Evolutionary conservation across 2,113 vertebrate species (phyloP).

Genomic region (Amphiprion ocellaris): DNA sequence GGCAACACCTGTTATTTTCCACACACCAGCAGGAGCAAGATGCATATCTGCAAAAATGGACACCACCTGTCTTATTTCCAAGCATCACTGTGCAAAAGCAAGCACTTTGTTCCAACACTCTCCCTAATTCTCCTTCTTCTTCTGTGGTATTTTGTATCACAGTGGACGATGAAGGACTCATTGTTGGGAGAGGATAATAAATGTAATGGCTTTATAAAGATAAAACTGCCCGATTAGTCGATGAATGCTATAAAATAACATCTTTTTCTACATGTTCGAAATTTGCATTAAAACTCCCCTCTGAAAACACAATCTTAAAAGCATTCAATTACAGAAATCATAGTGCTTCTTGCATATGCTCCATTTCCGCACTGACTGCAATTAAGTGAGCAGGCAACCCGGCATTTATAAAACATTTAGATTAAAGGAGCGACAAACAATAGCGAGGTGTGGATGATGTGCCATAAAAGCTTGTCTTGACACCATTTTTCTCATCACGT

Average conservation of each 20-base stretch:
- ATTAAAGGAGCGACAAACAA: background rate
- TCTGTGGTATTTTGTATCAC: conserved; percentile 1
- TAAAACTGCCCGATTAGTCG: too few species aligned
- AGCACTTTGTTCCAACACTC: background rate
- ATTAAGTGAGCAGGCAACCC: background rate
- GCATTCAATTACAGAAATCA: conserved; percentile 4
- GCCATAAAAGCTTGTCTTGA: background rate
- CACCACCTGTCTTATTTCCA: background rate
- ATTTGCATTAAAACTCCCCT: background rate
- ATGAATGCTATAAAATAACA: too few species aligned
- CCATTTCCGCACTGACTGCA: background rate
- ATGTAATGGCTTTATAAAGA: too few species aligned
- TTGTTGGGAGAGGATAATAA: background rate
- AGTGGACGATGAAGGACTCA: background rate
- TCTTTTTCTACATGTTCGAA: background rate
- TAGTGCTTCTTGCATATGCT: background rate
- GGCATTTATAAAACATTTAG: background rate
- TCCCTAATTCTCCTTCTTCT: too few species aligned
- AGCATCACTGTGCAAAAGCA: background rate
- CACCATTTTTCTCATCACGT: conserved; percentile 1
- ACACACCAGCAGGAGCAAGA: background rate
- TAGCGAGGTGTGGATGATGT: background rate
- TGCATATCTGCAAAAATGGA: background rate
- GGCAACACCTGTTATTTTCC: background rate
- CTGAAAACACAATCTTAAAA: background rate